Conservation (phyloP, 1,140 invertebrate genomes). For the Antheraea mylitta region DNA sequence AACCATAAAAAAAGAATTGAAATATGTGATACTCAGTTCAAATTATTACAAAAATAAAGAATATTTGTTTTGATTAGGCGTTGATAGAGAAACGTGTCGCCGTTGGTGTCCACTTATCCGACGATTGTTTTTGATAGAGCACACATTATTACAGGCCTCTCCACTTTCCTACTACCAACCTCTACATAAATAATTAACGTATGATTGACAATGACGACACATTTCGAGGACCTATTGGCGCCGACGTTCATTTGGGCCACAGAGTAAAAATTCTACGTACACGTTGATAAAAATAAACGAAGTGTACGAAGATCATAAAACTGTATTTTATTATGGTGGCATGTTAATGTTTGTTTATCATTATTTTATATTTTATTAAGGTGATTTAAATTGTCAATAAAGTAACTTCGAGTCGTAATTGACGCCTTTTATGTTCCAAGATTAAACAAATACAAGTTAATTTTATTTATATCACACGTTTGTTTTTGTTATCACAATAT, state of each 20-base stretch:
- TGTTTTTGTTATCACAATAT: neutral
- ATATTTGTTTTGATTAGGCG: neutral
- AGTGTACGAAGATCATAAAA: neutral
- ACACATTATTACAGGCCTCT: conserved; percentile 40
- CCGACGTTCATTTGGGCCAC: conserved; percentile 4
- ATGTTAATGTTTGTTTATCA: conserved; percentile 13
- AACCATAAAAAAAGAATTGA: too few species aligned
- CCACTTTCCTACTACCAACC: conserved; percentile 34
- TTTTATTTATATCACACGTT: neutral
- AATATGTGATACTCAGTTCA: neutral
- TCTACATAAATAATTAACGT: conserved; percentile 38
- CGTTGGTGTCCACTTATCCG: conserved; percentile 36
- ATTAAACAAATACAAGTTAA: conserved; percentile 5
- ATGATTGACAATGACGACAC: conserved; percentile 27
- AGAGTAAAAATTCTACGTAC: conserved; percentile 1
- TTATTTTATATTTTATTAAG: conserved; percentile 3
- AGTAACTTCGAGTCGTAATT: neutral
- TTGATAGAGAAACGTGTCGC: conserved; percentile 27
- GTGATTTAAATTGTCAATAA: conserved; percentile 3
- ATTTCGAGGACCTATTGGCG: conserved; percentile 4
- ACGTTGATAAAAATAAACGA: neutral
- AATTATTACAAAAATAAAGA: neutral
- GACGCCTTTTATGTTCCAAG: neutral
- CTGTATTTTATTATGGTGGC: conserved; percentile 5
- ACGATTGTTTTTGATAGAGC: conserved; percentile 39